Base-by-base conservation (phyloP, 2,113 vertebrate genomes). In the Chaetops frenatus region DNA sequence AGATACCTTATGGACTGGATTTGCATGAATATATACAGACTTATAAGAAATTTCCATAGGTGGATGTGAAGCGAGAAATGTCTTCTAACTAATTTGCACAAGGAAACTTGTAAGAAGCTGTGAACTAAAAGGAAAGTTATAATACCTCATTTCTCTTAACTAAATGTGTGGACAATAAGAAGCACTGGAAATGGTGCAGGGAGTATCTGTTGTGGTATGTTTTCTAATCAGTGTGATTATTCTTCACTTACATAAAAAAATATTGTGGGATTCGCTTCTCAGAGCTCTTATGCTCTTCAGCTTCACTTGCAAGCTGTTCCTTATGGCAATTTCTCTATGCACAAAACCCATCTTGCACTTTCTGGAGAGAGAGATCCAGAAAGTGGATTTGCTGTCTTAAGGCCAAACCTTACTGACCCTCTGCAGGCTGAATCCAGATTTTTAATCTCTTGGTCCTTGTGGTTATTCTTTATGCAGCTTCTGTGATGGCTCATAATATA, bases 261-360 rank as follows among this genome's bases (percentile, higher is more conserved):
- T n/a, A 5, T 3, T 47, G 11, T 47, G 9, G 11, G 9, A 51
- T 76, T 81, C 70, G 1, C 13, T 70, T 65, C 56, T 56, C 33
- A 60, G 17, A 36, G 12, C 5, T 45, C 11, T 67, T 60, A 18
- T 3, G 29, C 7, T 18, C 45, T 60, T 65, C n/a, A 23, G 42
- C 7, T 24, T 78, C 29, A 9, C 40, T 60, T 50, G 23, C 21
- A 45, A 88, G 15, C 20, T 60, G 7, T n/a, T 57, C 13, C 20
- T 21, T 1, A 3, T 45, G 35, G 24, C 2, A 9, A 21, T 72
- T 35, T 45, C 7, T 28, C 12, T 42, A 4, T 2, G 6, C 22
- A 28, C 6, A 72, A 77, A 76, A 14, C 6, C 5, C 38, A 40
- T 42, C 33, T 64, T 54, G 18, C 29, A 12, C 8, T 64, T 45